Percentiles rank a stretch among this genome's conserved stretches.
Evolutionary conservation across 2,888 invertebrate species (phyloP).

Genomic region (Ochropleura leucogaster): DNA sequence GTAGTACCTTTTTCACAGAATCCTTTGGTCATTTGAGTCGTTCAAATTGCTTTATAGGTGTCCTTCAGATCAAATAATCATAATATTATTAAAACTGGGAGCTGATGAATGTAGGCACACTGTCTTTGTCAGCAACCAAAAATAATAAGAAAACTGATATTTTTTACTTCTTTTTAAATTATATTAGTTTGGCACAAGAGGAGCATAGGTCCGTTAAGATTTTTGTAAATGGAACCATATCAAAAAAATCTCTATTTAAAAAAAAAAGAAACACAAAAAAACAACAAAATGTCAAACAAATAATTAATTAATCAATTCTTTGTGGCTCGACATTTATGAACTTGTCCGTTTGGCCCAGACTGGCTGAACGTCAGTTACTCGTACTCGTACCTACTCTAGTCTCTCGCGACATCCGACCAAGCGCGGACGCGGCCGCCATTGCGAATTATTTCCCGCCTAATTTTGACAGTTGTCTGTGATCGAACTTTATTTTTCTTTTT

Average conservation of each 20-base stretch:
- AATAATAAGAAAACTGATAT: not conserved
- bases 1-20: not conserved
- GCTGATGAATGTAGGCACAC: not conserved
- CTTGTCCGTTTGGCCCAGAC: conserved; percentile 34
- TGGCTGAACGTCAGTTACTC: conserved; percentile 36
- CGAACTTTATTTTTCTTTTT: conserved; percentile 14
- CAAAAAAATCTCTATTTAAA: not conserved
- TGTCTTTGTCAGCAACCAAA: not conserved
- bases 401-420: conserved; percentile 71
- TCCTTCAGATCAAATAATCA: not conserved
- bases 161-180: not conserved
- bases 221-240: not conserved
- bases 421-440: conserved; percentile 69
- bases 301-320: conserved; percentile 4
- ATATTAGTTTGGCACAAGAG: not conserved
- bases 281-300: not conserved
- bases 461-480: conserved; percentile 63
- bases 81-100: not conserved
- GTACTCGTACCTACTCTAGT: conserved; percentile 62
- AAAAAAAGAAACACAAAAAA: not conserved
- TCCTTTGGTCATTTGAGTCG: not conserved
- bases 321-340: conserved; percentile 27
- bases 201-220: not conserved
- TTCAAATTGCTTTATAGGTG: not conserved
- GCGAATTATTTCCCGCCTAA: conserved; percentile 66